Conservation (phyloP, 2,113 vertebrate genomes). For the Isichthys henryi region DNA sequence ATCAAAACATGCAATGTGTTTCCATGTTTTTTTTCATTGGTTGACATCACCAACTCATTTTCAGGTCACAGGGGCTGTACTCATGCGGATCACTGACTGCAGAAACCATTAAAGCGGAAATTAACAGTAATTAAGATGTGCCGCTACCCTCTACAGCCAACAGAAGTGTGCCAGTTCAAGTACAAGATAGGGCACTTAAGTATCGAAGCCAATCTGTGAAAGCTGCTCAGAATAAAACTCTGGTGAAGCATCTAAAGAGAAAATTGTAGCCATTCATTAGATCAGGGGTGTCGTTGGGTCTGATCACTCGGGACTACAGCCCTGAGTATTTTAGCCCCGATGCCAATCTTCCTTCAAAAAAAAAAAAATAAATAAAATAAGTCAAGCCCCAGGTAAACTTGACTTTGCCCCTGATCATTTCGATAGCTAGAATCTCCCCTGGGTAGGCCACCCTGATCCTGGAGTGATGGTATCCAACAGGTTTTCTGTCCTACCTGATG, state of each 20-base stretch:
- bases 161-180: not conserved
- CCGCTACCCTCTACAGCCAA: not conserved
- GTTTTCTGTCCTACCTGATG: not conserved
- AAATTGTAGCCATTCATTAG: not conserved
- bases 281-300: not conserved
- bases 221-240: not conserved
- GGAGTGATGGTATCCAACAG: not conserved
- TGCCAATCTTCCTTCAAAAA: no score
- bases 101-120: not conserved
- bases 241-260: not conserved
- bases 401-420: no score
- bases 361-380: no score
- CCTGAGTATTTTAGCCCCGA: no score
- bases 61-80: not conserved
- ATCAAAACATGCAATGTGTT: not conserved
- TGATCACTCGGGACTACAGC: no score
- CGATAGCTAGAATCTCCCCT: no score
- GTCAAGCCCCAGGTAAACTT: no score
- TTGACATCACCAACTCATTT: not conserved
- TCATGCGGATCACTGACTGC: not conserved
- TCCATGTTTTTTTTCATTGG: not conserved
- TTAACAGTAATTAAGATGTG: not conserved
- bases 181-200: not conserved
- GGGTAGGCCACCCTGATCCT: not conserved
- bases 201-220: not conserved